Evolutionary conservation across 2,888 invertebrate species (phyloP).

Genomic region (Hydrotaea cyrtoneurina): DNA sequence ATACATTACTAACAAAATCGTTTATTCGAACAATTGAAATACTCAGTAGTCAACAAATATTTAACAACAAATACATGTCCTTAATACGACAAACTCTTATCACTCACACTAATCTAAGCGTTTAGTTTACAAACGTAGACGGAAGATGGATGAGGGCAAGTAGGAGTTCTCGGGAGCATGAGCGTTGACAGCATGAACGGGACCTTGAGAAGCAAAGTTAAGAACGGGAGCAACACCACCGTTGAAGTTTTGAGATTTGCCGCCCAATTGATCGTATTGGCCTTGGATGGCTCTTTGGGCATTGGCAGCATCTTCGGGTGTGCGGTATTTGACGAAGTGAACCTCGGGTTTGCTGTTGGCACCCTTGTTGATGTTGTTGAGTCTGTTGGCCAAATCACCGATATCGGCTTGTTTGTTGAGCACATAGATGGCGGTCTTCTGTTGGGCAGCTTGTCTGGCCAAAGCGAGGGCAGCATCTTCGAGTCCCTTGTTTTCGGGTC

Average conservation of each 20-base stretch:
- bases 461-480: slow-evolving; percentile 76
- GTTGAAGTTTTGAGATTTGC: slow-evolving; percentile 70
- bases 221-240: slow-evolving; percentile 76
- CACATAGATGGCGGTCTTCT: slow-evolving; percentile 76
- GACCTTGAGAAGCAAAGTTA: slow-evolving; percentile 75
- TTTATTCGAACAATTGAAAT: slow-evolving; percentile 47
- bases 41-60: slow-evolving; percentile 54
- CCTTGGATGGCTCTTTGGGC: slow-evolving; percentile 77
- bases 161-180: slow-evolving; percentile 45
- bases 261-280: slow-evolving; percentile 75
- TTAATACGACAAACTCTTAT: neutral
- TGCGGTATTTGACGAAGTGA: slow-evolving; percentile 79
- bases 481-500: slow-evolving; percentile 71
- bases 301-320: slow-evolving; percentile 76
- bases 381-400: slow-evolving; percentile 73
- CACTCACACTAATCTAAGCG: neutral
- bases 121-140: slow-evolving; percentile 37
- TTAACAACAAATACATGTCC: slow-evolving; percentile 45
- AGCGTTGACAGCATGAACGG: slow-evolving; percentile 65
- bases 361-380: slow-evolving; percentile 67
- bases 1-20: slow-evolving; percentile 9
- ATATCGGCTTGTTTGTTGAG: slow-evolving; percentile 70
- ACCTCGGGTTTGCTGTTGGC: slow-evolving; percentile 74
- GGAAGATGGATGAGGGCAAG: slow-evolving; percentile 53
- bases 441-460: slow-evolving; percentile 74